Conservation (phyloP, 1,140 invertebrate genomes). For the Rhizoglyphus robini region DNA sequence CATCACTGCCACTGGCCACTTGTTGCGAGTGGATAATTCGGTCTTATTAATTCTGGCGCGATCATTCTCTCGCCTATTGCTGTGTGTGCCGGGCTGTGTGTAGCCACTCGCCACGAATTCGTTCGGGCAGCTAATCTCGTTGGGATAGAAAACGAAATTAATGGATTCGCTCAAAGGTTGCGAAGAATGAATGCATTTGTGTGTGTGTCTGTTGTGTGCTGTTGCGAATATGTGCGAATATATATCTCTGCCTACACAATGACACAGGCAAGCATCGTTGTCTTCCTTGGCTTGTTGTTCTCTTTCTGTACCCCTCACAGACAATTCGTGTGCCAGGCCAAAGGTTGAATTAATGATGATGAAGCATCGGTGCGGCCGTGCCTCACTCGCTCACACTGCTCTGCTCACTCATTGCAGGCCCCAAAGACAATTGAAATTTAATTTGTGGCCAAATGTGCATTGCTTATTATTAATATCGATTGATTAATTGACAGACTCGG, state of each 20-base stretch:
- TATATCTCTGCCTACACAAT: no score
- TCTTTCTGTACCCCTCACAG: background rate
- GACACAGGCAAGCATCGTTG: no score
- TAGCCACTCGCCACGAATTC: no score
- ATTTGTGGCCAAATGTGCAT: background rate
- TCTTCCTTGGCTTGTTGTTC: background rate
- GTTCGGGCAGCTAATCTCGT: no score
- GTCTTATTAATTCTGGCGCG: background rate
- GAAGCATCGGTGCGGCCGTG: background rate
- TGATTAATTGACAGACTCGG: no score
- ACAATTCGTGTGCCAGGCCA: conserved; percentile 4
- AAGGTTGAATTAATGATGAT: conserved; percentile 11
- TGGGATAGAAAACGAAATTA: background rate
- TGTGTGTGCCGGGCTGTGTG: no score
- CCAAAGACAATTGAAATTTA: conserved; percentile 9
- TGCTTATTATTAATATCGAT: no score
- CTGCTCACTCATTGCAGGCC: no score
- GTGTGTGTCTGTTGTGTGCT: background rate
- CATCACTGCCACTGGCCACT: no score
- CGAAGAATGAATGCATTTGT: background rate
- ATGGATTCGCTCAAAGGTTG: conserved; percentile 4
- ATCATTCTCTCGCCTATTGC: background rate
- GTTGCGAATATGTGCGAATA: no score
- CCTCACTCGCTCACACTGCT: background rate
- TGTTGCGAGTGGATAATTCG: no score